Evolutionary conservation across 2,888 invertebrate species (phyloP), one percentile per base, ranked within the genome.

Genomic region (Andrena fulva): DNA sequence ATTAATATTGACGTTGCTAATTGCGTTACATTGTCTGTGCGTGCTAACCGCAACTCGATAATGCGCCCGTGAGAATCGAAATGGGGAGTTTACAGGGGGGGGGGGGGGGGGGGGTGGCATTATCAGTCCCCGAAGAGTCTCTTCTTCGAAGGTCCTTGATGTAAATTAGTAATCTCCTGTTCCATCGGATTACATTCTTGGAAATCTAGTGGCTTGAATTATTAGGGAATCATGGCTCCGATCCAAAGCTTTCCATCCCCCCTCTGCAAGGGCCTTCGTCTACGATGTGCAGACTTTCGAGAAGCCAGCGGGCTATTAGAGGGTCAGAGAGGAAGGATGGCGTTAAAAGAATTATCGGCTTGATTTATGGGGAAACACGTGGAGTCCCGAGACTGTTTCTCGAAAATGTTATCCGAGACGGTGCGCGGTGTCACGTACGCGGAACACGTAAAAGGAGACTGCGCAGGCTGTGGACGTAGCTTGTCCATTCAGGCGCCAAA

Each of bases 1-100:
- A 85, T 86, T 85, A 85, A 85, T 85, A 86, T 86, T 83, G 86
- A 86, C 85, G 83, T 74, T 78, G 35, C 71, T 83, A 86, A 86
- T 77, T 70, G 77, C 52, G 59, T 86, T 82, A 83, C 67, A 81
- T 75, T 74, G 82, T 80, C 85, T 75, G 79, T 56, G 75, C 74
- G 67, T 74, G 80, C 76, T 80, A 76, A 82, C 76, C 60, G 69
- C 56, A 66, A 76, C 69, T 78, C 75, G 72, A 78, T 78, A 82
- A 83, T 63, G 67, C 66, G 50, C 16, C 12, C n/a, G 31, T 7
- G 78, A 64, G 67, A 48, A 52, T 35, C 35, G 35, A 20, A 16
- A 27, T 16, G 69, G 20, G 60, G 29, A 5, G 69, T n/a, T 20
- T 42, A 42, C 31, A 48, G 27, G 42, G 7, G 54, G n/a, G 68